Conservation (phyloP, 2,888 invertebrate genomes). For the Pyrrhia umbra region DNA sequence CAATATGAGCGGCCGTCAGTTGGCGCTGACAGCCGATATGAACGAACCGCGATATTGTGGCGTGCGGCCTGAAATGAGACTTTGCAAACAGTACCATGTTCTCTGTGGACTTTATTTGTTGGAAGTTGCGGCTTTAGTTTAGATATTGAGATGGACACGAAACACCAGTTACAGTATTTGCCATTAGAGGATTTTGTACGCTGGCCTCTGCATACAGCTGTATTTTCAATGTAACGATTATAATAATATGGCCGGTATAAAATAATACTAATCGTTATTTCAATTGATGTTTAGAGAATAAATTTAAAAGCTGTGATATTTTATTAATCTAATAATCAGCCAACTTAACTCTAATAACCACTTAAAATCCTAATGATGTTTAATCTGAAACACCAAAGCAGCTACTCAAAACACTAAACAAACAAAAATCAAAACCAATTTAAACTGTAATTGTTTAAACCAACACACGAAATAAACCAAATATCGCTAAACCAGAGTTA, state of each 20-base stretch:
- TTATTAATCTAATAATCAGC: too few relatives aligned
- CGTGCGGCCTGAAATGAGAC: conserved; percentile 51
- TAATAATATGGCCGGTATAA: too few relatives aligned
- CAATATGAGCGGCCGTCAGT: conserved; percentile 61
- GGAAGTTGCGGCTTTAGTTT: neutral
- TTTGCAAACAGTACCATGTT: conserved; percentile 32
- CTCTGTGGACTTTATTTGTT: conserved; percentile 11
- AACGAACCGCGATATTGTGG: conserved; percentile 52
- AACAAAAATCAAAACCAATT: conserved; percentile 6
- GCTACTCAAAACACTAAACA: neutral
- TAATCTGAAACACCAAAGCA: too few relatives aligned
- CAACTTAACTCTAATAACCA: neutral
- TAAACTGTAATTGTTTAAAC: conserved; percentile 10
- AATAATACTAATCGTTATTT: too few relatives aligned
- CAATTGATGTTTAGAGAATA: too few relatives aligned
- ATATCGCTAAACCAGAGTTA: conserved; percentile 40
- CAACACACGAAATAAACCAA: conserved; percentile 29
- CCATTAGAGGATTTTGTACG: too few relatives aligned
- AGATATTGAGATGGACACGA: neutral
- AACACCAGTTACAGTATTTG: too few relatives aligned
- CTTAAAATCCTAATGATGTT: too few relatives aligned
- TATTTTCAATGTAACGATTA: too few relatives aligned
- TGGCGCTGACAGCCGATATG: conserved; percentile 61
- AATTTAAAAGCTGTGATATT: too few relatives aligned
- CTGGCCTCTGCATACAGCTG: too few relatives aligned